phyloP scores from a whole-genome alignment of 2,888 invertebrate genomes.

The Cyclophora punctaria region DNA sequence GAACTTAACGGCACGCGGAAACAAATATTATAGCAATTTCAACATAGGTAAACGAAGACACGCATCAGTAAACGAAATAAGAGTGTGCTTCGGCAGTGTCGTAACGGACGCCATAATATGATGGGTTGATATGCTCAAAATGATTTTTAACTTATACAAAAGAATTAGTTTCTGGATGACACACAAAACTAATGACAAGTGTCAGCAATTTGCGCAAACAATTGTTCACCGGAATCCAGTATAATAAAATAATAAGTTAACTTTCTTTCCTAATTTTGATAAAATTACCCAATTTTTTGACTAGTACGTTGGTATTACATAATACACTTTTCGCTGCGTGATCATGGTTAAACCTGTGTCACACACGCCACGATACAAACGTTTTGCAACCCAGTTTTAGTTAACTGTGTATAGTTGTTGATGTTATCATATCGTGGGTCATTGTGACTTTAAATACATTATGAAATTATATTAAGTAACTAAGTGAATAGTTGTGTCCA shows the following conservation, averaged over 20 bases:
- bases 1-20: no score
- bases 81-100: neutral
- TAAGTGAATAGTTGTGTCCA: neutral
- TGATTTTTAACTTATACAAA: neutral
- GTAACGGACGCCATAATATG: neutral
- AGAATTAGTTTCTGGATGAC: no score
- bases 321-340: conserved; percentile 2
- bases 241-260: neutral
- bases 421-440: conserved; percentile 1
- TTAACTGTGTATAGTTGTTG: neutral
- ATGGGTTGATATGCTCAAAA: neutral
- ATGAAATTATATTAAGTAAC: neutral
- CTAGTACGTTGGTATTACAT: conserved; percentile 6
- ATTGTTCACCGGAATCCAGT: conserved; percentile 1
- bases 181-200: no score
- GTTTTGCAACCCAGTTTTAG: neutral
- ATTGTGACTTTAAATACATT: neutral
- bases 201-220: conserved; percentile 1
- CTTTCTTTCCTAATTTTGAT: conserved; percentile 7
- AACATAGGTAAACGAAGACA: neutral
- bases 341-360: conserved; percentile 5
- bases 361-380: neutral
- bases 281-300: conserved; percentile 5
- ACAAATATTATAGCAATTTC: neutral
- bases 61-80: neutral